Conservation (phyloP, 2,888 invertebrate species). For the Carabus problematicus region DNA sequence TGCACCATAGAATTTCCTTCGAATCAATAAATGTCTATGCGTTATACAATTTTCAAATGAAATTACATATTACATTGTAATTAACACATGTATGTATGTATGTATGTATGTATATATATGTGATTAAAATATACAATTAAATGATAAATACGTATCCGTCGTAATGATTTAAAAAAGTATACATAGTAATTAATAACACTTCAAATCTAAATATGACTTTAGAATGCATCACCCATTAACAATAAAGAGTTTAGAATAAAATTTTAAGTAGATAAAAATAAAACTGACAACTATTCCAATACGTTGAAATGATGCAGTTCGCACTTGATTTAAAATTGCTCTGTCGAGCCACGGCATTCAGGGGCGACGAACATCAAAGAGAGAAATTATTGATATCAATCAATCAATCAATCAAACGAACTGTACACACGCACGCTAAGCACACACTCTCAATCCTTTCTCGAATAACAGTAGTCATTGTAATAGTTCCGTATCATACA, state of each 20-base stretch:
- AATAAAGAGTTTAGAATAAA: constrained; percentile 28
- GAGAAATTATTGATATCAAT: constrained; percentile 17
- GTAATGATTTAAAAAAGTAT: constrained; percentile 18
- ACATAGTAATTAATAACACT: background rate
- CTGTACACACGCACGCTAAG: constrained; percentile 20
- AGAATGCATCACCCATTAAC: constrained; percentile 3
- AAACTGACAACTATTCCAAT: constrained; percentile 12
- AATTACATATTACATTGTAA: background rate
- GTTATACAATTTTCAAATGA: too few species aligned
- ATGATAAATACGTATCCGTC: constrained; percentile 7
- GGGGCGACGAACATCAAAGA: constrained; percentile 23
- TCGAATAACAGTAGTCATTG: background rate
- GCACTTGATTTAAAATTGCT: constrained; percentile 21
- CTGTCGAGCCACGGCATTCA: background rate
- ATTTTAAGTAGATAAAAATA: constrained; percentile 31
- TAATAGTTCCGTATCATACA: too few species aligned
- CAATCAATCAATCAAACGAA: constrained; percentile 20
- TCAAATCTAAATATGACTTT: too few species aligned
- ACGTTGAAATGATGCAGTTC: background rate
- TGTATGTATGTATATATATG: background rate
- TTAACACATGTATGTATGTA: background rate
- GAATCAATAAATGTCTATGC: too few species aligned
- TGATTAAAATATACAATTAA: constrained; percentile 9
- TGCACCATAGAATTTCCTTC: too few species aligned
- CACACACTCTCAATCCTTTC: constrained; percentile 6